A percentile compares a stretch with the other conserved stretches of the same genome.
phyloP scores from a whole-genome alignment of 2,888 invertebrate species.

The Apoderus coryli region DNA sequence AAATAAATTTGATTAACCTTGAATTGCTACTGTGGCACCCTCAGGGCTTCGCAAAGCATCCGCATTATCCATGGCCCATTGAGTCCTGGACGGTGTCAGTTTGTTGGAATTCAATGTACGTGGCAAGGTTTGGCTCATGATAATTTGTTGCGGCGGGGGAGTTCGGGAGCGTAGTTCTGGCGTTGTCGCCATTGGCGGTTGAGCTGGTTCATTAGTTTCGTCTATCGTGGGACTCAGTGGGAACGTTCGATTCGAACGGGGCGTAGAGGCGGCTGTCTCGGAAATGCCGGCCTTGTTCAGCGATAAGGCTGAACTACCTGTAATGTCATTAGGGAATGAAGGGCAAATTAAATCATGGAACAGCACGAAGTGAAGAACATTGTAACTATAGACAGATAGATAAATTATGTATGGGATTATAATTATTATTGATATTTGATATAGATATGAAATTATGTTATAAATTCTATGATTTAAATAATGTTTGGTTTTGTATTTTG shows the following conservation, averaged over 20 bases:
- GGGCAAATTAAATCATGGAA: no score
- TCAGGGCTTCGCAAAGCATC: no score
- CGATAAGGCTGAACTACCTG: constrained; percentile 52
- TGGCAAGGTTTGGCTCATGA: constrained; percentile 31
- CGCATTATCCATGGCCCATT: constrained; percentile 29
- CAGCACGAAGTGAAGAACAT: no score
- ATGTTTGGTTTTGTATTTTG: no score
- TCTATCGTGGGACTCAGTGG: constrained; percentile 32
- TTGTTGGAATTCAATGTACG: constrained; percentile 22
- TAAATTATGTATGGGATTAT: no score
- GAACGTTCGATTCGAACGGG: constrained; percentile 32
- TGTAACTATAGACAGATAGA: no score
- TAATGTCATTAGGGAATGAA: no score
- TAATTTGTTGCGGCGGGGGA: constrained; percentile 10
- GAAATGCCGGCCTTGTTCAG: constrained; percentile 54
- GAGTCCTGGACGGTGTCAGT: constrained; percentile 28
- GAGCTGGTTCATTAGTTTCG: constrained; percentile 37
- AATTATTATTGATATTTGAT: no score
- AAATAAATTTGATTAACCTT: no score
- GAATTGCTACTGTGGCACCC: no score
- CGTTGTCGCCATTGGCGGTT: constrained; percentile 1
- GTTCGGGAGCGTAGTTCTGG: neutral
- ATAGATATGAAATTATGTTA: no score
- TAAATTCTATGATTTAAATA: no score
- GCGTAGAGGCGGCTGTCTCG: constrained; percentile 26